These are phyloP conservation scores for Apaloderma vittatum DNA, from an alignment of 2,113 vertebrate genomes.

Conservation along the genomic window DNA sequence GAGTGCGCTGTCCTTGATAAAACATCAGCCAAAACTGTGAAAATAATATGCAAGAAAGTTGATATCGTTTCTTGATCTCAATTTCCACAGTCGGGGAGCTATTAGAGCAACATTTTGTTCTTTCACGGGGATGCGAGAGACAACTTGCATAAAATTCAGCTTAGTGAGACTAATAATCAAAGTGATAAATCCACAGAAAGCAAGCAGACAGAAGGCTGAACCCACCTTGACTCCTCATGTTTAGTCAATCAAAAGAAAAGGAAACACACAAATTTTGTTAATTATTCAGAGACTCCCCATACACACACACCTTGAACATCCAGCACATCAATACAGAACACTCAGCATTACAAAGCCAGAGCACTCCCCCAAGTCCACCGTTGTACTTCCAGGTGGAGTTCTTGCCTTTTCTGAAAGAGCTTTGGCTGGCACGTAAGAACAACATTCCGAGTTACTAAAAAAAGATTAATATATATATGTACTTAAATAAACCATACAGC, in stretches of 20 bases:
- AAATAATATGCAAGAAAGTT: slow-evolving; percentile 27
- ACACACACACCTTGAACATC: background rate
- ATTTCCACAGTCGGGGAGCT: slow-evolving; percentile 35
- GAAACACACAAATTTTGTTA: background rate
- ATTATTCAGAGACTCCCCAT: background rate
- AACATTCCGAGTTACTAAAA: background rate
- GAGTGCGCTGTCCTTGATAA: slow-evolving; percentile 30
- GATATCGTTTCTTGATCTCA: slow-evolving; percentile 27
- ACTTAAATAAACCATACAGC: background rate
- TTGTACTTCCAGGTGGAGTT: background rate
- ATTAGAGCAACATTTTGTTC: slow-evolving; percentile 54
- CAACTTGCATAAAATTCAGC: slow-evolving; percentile 34
- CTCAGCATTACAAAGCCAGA: background rate
- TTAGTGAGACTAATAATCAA: slow-evolving; percentile 21
- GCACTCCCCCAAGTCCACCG: background rate
- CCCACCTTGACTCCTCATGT: background rate
- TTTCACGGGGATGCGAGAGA: slow-evolving; percentile 17
- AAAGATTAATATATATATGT: background rate
- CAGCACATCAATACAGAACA: background rate
- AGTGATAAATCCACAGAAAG: background rate
- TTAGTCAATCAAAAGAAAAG: background rate
- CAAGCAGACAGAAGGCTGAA: background rate
- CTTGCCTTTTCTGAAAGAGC: background rate
- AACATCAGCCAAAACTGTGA: slow-evolving; percentile 49
- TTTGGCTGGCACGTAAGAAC: background rate